A percentile compares a stretch with the other conserved stretches of the same genome.
These are phyloP conservation scores for Condylostylus longicornis DNA, from an alignment of 1,140 invertebrate species.

Conservation along the genomic window DNA sequence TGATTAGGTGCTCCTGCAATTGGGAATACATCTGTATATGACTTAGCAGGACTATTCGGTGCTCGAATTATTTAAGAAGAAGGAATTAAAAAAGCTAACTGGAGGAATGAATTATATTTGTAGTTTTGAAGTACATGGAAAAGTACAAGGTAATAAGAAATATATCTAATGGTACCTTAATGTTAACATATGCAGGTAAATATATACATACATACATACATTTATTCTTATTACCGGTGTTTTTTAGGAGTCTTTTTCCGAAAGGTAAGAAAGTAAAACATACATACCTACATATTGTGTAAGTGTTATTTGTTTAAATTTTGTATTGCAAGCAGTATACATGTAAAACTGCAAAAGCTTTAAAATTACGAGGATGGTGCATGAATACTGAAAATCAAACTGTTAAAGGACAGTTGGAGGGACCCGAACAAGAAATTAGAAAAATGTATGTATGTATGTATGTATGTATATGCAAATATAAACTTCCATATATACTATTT, in stretches of 20 bases:
- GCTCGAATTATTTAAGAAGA: no score
- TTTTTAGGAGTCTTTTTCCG: constrained; percentile 22
- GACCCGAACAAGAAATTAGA: constrained; percentile 32
- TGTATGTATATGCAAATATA: no score
- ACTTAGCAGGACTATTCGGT: no score
- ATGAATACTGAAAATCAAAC: constrained; percentile 44
- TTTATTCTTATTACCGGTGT: no score
- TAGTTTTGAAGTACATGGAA: constrained; percentile 42
- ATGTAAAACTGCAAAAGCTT: constrained; percentile 35
- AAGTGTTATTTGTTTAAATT: constrained; percentile 13
- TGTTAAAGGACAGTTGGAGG: constrained; percentile 44
- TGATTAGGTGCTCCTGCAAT: no score
- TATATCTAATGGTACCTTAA: background rate
- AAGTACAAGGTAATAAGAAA: constrained; percentile 35
- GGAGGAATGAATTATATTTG: no score
- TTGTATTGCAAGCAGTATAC: constrained; percentile 36
- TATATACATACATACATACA: background rate
- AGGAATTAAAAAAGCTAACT: no score
- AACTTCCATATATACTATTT: no score
- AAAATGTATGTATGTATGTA: constrained; percentile 42
- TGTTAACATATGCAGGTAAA: background rate
- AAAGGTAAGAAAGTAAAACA: constrained; percentile 14
- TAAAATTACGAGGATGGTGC: constrained; percentile 45
- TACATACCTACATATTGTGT: constrained; percentile 5
- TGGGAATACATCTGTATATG: no score